Percentiles rank a stretch among this genome's conserved stretches.
Evolutionary conservation across 2,888 invertebrate genomes (phyloP).

Genomic region (Coremacera marginata): DNA sequence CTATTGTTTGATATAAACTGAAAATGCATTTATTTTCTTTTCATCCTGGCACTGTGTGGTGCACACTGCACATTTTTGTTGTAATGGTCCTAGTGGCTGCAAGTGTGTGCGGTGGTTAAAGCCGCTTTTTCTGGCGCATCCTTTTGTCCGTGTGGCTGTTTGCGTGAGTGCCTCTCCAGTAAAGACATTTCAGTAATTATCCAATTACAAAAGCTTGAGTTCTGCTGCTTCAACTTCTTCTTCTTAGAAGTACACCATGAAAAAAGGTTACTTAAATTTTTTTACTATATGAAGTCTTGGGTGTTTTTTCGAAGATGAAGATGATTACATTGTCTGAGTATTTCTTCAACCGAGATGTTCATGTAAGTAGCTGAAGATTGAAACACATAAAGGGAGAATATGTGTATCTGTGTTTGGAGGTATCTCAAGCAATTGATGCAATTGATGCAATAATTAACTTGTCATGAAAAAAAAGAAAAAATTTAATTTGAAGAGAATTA

Average conservation of each 20-base stretch:
- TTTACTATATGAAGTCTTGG: background rate
- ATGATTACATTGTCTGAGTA: no score
- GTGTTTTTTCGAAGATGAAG: background rate
- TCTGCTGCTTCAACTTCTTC: background rate
- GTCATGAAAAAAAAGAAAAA: no score
- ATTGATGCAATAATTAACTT: no score
- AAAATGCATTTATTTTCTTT: background rate
- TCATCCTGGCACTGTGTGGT: background rate
- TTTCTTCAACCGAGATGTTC: no score
- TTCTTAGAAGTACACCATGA: background rate
- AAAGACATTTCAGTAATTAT: constrained; percentile 46
- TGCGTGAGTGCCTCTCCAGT: constrained; percentile 8
- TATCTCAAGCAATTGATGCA: no score
- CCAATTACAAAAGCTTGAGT: constrained; percentile 44
- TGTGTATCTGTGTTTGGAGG: no score
- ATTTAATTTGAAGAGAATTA: no score
- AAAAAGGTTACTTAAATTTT: background rate
- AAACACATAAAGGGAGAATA: no score
- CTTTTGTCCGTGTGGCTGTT: background rate
- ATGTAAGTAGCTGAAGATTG: no score
- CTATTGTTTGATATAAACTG: background rate
- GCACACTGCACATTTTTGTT: background rate
- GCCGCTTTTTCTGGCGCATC: background rate
- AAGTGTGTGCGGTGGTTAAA: background rate
- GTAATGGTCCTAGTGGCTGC: background rate